Conservation (phyloP, 2,888 invertebrate species). For the Eueremaeus valkanovi region DNA sequence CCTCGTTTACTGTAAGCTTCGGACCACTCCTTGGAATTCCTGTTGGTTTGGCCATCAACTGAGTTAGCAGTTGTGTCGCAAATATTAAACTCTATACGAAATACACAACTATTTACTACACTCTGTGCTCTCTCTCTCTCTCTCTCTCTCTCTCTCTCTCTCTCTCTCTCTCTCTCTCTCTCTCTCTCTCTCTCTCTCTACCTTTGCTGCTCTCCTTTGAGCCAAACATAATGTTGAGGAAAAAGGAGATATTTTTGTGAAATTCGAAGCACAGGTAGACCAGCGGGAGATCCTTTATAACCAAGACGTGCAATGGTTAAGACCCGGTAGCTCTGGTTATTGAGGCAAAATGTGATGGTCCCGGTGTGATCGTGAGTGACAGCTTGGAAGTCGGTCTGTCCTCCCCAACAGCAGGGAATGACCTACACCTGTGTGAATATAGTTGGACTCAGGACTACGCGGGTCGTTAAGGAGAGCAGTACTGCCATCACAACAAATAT, state of each 20-base stretch:
- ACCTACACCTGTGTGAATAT: constrained; percentile 23
- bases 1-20: background rate
- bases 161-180: background rate
- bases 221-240: background rate
- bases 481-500: constrained; percentile 15
- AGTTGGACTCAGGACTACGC: background rate
- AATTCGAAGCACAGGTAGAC: constrained; percentile 25
- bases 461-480: constrained; percentile 10
- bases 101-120: background rate
- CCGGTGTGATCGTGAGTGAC: constrained; percentile 26
- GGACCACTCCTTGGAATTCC: constrained; percentile 22
- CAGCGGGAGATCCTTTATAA: constrained; percentile 16
- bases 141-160: background rate
- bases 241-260: constrained; percentile 26
- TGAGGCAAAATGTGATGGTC: constrained; percentile 13
- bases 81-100: background rate
- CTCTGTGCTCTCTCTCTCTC: background rate
- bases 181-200: background rate
- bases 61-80: constrained; percentile 30
- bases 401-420: constrained; percentile 33
- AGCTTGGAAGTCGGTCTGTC: constrained; percentile 24
- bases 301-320: background rate
- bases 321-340: constrained; percentile 22
- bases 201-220: background rate
- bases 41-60: constrained; percentile 2